Evolutionary conservation across 2,888 invertebrate genomes (phyloP), one percentile per base, ranked within the genome.

Genomic region (Empis stercorea): DNA sequence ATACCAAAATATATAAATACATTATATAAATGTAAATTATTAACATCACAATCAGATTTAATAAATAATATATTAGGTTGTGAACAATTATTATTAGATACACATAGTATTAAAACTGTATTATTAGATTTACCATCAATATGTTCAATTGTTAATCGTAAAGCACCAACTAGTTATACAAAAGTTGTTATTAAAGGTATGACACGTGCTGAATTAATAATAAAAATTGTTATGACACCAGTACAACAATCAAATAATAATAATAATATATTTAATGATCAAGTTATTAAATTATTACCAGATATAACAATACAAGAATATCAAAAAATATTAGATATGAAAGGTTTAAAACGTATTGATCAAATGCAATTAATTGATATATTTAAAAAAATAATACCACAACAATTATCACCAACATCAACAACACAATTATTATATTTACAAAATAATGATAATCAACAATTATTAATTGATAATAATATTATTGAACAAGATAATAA

Each of bases 191-290:
- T 74, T 9, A 76, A 75, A 84, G 71, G 95, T 32, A 96, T 99
- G 94, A 92, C 91, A 0, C 89, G 91, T 61, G 96, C 96, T 0
- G 99, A 99, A 69, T 95, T 97, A 92, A 87, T 99, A 36, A 72
- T 99, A n/a, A 99, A 99, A 73, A 78, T 97, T 30, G 93, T 96
- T 0, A 96, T 97, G 96, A 87, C 94, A 1, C 92, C 94, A 0
- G 65, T 65, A 4, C 73, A 85, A 15, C 88, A 92, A 54, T 80
- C 84, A 15, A 70, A 81, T 0, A 81, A 83, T 40, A 81, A 82
- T 16, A 70, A 81, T 0, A 81, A 83, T 40, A 81, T 82, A 1
- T 87, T 96, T 61, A 86, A 92, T 0, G 84, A 86, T 41, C 95
- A 95, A 63, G 94, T 89, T 60, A 76, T 86, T 43, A 88, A 92